Percentiles rank a stretch among this genome's conserved stretches.
phyloP scores from a whole-genome alignment of 2,113 vertebrate species.

The Xenopus borealis region DNA sequence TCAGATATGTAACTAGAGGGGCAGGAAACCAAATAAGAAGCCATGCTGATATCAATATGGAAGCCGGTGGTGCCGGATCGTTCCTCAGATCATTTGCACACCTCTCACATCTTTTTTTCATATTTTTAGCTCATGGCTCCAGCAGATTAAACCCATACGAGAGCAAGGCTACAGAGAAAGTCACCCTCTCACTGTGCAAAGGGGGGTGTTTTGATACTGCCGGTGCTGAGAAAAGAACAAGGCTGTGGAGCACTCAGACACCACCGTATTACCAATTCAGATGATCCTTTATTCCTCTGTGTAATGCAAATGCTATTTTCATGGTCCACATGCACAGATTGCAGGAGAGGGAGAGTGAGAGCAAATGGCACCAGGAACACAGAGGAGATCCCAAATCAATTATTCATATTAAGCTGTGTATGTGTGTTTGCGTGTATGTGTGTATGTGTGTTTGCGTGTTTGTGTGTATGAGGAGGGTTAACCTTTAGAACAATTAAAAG shows the following conservation, averaged over 20 bases:
- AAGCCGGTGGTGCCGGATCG: too few relatives aligned
- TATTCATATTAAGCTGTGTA: neutral
- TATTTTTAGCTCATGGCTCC: neutral
- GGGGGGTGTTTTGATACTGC: conserved; percentile 28
- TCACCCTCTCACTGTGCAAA: conserved; percentile 11
- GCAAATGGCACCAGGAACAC: neutral
- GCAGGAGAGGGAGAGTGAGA: too few relatives aligned
- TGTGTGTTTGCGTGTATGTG: too few relatives aligned
- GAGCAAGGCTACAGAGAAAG: conserved; percentile 8
- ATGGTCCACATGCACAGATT: neutral
- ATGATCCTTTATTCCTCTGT: conserved; percentile 19
- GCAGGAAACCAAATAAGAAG: neutral
- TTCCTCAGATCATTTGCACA: neutral
- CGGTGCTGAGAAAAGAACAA: conserved; percentile 25
- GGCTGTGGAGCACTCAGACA: conserved; percentile 15
- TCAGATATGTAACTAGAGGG: neutral
- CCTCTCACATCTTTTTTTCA: conserved; percentile 1
- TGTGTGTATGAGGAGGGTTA: too few relatives aligned
- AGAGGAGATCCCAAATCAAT: conserved; percentile 5
- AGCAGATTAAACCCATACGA: neutral
- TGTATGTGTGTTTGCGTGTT: too few relatives aligned
- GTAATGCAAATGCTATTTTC: conserved; percentile 24
- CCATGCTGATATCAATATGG: neutral
- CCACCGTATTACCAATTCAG: conserved; percentile 41
- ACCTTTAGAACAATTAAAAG: too few relatives aligned